Evolutionary conservation across 2,797 vertebrate genomes (phyloP), one percentile per base, ranked within the genome.

Genomic region (Intellagama lesueurii): DNA sequence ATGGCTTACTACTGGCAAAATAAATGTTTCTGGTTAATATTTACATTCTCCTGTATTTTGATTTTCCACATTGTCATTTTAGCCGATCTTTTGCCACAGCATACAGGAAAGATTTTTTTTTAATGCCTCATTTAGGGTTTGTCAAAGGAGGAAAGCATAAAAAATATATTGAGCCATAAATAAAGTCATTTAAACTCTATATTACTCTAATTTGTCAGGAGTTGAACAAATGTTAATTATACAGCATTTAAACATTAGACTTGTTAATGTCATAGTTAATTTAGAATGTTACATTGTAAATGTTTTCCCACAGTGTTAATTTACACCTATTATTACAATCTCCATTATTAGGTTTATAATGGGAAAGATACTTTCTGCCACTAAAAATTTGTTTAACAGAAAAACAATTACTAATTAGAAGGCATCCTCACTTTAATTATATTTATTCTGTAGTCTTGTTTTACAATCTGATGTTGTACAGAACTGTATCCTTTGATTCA

Each of bases 331-430:
- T 97, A 97, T 97, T 96, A 94, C 95, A 95, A 93, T 89, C 95
- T 96, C 95, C 94, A 90, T 97, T 97, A 97, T 97, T 96, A 96
- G 95, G 93, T 96, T 96, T 97, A 96, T 93, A 95, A 93, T 94
- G 93, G 89, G 96, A 95, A 94, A 94, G 96, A 94, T 96, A 96
- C 94, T 96, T 95, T 95, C 94, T 94, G 96, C 96, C 95, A 96
- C 90, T 95, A 95, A 96, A 97, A 90, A 97, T 97, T 95, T 96
- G 96, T 95, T 97, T 96, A 96, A 96, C 94, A 96, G 96, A 96
- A 96, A 96, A 97, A 97, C 96, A 97, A 97, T 97, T 96, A 96
- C 96, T 97, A 97, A 97, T 97, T 97, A 97, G 96, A 96, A 96
- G 95, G 94, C 96, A 97, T 97, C 95, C 97, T 97, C 97, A 96